Conservation (phyloP, 1,140 invertebrate genomes). For the Pogonognathellus flavescens region DNA sequence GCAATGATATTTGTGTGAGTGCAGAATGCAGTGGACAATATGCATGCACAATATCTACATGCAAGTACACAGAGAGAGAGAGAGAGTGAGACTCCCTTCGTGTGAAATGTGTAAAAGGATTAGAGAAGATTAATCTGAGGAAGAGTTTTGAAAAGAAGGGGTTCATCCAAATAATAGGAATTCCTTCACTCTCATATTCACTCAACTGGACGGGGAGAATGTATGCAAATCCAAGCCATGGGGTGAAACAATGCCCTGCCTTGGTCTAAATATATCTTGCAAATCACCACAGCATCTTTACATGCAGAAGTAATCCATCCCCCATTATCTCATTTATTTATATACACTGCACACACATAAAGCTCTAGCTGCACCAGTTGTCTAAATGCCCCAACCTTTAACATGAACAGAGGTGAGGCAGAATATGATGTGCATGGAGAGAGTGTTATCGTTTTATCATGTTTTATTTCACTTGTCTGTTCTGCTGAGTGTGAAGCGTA, state of each 20-base stretch:
- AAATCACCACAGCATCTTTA: conserved; percentile 51
- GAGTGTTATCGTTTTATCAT: neutral
- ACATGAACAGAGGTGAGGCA: too few species aligned
- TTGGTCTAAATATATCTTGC: conserved; percentile 57
- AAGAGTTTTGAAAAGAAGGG: conserved; percentile 46
- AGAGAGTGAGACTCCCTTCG: neutral
- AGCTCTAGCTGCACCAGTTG: too few species aligned
- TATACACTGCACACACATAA: too few species aligned
- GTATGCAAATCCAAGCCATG: neutral
- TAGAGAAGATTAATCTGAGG: conserved; percentile 55
- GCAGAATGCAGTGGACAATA: neutral
- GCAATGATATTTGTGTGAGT: neutral
- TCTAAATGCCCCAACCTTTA: too few species aligned
- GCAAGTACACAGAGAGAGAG: neutral
- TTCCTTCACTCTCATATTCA: conserved; percentile 20
- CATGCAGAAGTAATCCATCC: neutral
- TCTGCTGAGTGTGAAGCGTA: neutral
- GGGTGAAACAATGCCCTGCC: conserved; percentile 51
- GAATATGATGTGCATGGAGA: too few species aligned
- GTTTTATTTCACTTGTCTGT: conserved; percentile 27
- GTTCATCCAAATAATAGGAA: conserved; percentile 25
- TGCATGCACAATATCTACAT: neutral
- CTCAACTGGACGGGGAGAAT: conserved; percentile 32
- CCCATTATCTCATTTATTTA: too few species aligned
- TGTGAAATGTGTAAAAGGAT: conserved; percentile 51